Base-by-base conservation (phyloP, 1,140 invertebrate genomes). In the Rhyzopertha dominica region DNA sequence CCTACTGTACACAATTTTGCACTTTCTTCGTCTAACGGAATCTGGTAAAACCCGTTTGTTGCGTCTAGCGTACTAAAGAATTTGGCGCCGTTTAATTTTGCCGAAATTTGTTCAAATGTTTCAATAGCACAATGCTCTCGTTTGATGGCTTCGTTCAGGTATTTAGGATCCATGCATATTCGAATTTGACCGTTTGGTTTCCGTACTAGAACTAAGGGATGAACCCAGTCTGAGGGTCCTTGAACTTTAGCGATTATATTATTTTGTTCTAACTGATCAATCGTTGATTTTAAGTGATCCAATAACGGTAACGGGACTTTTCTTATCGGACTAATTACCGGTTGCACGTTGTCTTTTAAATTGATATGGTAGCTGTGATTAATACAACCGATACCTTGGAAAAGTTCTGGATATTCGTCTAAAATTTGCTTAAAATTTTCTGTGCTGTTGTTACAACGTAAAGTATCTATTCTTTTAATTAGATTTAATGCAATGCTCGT, bases 151-250 rank as follows among this genome's bases (percentile, higher is more conserved):
- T 58, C 61, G 58, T 77, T 77, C 35, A 77, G 55, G 34, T 72
- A 62, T 26, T 49, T 57, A 4, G 73, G 74, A 57, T 77, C 72
- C 12, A 78, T 41, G 52, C 72, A 76, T 19, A 77, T 58, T 37
- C 73, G 48, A 9, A 74, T 30, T 22, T 63, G 48, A 19, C 62
- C 62, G 55, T 72, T 65, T 18, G 51, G 45, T 63, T 74, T 75
- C 40, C 59, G 52, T 13, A 72, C 66, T n/a, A 72, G 51, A 1
- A 72, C 68, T 23, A 71, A 49, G 18, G 59, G 53, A 51, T 67
- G 67, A 0, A 75, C 68, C 69, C 72, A 75, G 25, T 72, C 67
- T 2, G 71, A 68, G 4, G 67, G 62, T 32, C 58, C 50, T 5
- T 52, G 17, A 14, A 56, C 45, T 43, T 49, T 44, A n/a, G n/a